phyloP scores from a whole-genome alignment of 2,113 vertebrate genomes.

The Ramphastos sulfuratus region DNA sequence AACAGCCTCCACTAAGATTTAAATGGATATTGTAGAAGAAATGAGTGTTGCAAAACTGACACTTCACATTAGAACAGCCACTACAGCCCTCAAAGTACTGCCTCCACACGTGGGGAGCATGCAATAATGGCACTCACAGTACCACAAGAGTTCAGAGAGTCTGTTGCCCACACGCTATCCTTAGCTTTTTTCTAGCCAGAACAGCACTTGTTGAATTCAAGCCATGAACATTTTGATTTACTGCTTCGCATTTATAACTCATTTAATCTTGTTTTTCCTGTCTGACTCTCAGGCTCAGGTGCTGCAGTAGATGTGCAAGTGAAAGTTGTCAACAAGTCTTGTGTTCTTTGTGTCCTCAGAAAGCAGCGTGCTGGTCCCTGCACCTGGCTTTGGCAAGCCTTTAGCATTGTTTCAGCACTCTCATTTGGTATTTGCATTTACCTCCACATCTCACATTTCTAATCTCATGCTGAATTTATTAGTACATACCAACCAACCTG shows the following conservation, averaged over 20 bases:
- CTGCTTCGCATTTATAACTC: background rate
- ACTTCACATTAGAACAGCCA: background rate
- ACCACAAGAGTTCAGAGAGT: background rate
- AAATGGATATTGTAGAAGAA: background rate
- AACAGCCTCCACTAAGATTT: background rate
- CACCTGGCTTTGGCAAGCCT: background rate
- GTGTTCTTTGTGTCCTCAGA: background rate
- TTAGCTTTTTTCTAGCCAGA: background rate
- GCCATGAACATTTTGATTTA: background rate
- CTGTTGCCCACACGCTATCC: background rate
- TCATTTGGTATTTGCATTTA: background rate
- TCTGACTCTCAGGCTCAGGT: background rate
- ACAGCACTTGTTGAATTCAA: background rate
- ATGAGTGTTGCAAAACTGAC: background rate
- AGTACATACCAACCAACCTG: background rate
- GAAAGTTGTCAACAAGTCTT: background rate
- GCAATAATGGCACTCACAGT: background rate
- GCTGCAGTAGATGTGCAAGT: background rate
- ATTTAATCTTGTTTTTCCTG: background rate
- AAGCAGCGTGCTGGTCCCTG: background rate
- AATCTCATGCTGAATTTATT: background rate
- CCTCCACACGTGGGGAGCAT: fast-evolving
- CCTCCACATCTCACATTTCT: background rate
- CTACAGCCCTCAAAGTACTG: background rate
- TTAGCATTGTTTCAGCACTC: background rate